phyloP scores from a whole-genome alignment of 2,113 vertebrate species.

The Coptodon rendalli region DNA sequence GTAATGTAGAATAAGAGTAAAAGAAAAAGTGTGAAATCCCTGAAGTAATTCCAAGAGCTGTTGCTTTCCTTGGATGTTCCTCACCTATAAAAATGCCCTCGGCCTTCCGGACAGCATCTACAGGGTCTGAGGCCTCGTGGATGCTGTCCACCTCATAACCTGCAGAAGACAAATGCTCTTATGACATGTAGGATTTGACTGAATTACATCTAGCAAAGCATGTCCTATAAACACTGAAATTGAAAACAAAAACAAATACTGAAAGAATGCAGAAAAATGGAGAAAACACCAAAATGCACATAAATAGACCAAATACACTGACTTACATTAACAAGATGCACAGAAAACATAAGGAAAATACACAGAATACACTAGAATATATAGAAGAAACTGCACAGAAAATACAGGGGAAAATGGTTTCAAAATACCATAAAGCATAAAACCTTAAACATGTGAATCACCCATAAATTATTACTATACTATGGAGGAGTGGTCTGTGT shows the following conservation, averaged over 20 bases:
- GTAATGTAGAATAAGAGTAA: background rate
- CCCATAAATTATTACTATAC: background rate
- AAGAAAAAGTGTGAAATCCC: background rate
- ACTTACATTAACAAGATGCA: background rate
- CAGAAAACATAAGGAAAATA: background rate
- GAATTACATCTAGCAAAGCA: background rate
- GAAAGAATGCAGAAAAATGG: background rate
- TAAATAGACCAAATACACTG: background rate
- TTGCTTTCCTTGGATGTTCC: background rate
- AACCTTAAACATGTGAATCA: background rate
- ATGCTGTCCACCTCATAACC: conserved; percentile 82
- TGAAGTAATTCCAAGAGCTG: background rate
- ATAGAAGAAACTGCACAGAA: background rate
- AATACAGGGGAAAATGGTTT: background rate
- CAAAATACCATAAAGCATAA: background rate
- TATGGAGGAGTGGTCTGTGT: background rate
- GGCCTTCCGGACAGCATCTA: conserved; percentile 75
- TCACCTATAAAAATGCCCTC: conserved; percentile 84
- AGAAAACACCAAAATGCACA: background rate
- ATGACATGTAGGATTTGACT: background rate
- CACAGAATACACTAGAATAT: background rate
- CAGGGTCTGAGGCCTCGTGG: conserved; percentile 78
- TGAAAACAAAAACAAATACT: background rate
- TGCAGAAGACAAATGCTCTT: conserved; percentile 20
- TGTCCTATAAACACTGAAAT: background rate